These are phyloP conservation scores for Leptopilina syphax DNA, from an alignment of 2,888 invertebrate species.

Conservation along the genomic window DNA sequence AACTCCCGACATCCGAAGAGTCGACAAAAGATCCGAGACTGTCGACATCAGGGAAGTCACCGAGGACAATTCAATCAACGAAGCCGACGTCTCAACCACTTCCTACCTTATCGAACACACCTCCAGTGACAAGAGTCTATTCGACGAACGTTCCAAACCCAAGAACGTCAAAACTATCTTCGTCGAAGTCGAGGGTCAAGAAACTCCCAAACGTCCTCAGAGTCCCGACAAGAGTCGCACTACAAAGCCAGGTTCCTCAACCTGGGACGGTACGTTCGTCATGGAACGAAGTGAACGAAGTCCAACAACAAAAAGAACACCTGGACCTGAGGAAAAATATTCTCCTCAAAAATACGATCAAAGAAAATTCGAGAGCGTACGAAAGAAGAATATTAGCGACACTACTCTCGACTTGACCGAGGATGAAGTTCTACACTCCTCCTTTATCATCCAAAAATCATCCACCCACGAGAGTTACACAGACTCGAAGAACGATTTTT, in stretches of 20 bases:
- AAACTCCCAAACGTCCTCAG: conserved; percentile 51
- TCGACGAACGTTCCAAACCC: not conserved
- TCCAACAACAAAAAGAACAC: conserved; percentile 50
- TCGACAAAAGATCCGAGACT: conserved; percentile 53
- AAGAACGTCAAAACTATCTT: not conserved
- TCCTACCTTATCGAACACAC: conserved; percentile 71
- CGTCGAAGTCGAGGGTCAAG: not conserved
- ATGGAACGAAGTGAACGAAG: conserved; percentile 56
- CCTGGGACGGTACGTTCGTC: conserved; percentile 70
- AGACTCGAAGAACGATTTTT: conserved; percentile 64
- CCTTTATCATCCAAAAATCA: conserved; percentile 61
- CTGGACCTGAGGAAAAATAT: not conserved
- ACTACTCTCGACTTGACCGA: conserved; percentile 57
- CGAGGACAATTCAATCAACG: conserved; percentile 70
- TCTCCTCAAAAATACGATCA: not conserved
- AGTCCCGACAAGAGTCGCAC: conserved; percentile 59
- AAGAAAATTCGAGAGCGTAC: not conserved
- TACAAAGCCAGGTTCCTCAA: conserved; percentile 66
- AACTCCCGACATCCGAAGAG: conserved; percentile 47
- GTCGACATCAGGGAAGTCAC: conserved; percentile 68
- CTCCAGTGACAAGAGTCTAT: conserved; percentile 64
- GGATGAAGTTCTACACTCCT: conserved; percentile 52
- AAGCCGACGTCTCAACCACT: conserved; percentile 65
- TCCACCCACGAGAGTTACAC: conserved; percentile 59
- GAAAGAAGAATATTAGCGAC: conserved; percentile 59